Evolutionary conservation across 2,113 vertebrate species (phyloP).

Genomic region (Sinocyclocheilus rhinocerous): DNA sequence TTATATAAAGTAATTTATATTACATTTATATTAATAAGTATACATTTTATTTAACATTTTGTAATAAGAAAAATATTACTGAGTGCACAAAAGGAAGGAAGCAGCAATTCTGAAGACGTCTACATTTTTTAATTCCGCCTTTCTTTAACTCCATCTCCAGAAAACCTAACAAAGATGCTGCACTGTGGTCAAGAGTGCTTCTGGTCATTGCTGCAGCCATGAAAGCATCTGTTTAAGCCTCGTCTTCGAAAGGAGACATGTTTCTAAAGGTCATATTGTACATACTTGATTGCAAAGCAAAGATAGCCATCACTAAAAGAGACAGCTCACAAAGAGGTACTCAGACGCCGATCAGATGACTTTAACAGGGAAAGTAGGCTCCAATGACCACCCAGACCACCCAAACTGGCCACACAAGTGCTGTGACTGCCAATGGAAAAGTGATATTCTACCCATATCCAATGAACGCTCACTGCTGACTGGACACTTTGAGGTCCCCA

Average conservation of each 20-base stretch:
- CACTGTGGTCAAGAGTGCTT: background rate
- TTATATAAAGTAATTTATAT: background rate
- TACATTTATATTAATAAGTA: background rate
- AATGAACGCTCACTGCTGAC: constrained; percentile 40
- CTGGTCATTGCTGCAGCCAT: background rate
- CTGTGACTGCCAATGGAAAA: constrained; percentile 33
- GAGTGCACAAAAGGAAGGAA: background rate
- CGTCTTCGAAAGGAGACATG: constrained; percentile 11
- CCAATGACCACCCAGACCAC: constrained; percentile 45
- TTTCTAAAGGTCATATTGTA: constrained; percentile 34
- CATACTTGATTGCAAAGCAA: constrained; percentile 28
- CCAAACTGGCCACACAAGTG: constrained; percentile 45
- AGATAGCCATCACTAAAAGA: constrained; percentile 36
- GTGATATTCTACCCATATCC: constrained; percentile 41
- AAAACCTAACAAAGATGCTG: background rate
- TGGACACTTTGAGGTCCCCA: constrained; percentile 23
- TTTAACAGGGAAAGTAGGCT: constrained; percentile 44
- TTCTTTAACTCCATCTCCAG: background rate
- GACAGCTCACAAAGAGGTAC: constrained; percentile 28
- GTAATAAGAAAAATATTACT: background rate
- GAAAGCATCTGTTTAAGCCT: constrained; percentile 6
- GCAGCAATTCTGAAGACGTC: too few species aligned
- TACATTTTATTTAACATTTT: background rate
- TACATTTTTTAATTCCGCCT: background rate
- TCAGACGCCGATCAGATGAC: constrained; percentile 41